These are phyloP conservation scores for Paradoxurus hermaphroditus DNA, from an alignment of 2,113 vertebrate genomes.

Conservation along the genomic window DNA sequence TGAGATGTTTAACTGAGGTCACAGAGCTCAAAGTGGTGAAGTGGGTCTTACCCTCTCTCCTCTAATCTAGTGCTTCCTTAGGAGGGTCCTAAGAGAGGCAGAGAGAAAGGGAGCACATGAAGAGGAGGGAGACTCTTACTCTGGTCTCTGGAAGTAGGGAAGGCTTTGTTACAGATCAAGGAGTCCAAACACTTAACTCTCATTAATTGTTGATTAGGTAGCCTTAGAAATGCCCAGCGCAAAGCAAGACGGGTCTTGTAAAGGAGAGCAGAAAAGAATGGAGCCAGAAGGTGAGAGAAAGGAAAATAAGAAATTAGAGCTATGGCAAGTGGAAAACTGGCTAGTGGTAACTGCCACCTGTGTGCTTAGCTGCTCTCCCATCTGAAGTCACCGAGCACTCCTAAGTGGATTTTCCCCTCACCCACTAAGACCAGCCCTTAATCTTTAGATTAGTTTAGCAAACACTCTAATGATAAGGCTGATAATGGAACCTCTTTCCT, in stretches of 20 bases:
- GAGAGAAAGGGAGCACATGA: neutral
- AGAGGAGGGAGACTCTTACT: neutral
- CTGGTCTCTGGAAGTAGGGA: neutral
- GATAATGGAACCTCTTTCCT: neutral
- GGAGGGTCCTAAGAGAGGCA: neutral
- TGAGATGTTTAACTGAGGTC: neutral
- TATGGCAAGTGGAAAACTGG: neutral
- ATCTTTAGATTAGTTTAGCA: constrained; percentile 60
- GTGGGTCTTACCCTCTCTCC: neutral
- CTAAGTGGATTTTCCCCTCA: neutral
- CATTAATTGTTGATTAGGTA: neutral
- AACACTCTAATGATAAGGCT: constrained; percentile 40
- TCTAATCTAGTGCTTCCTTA: neutral
- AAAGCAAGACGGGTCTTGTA: neutral
- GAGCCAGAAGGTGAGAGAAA: neutral
- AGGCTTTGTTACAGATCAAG: neutral
- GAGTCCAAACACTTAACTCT: neutral
- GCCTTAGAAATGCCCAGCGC: neutral
- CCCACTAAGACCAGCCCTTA: neutral
- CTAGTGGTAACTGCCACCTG: neutral
- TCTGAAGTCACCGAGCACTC: neutral
- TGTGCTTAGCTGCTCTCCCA: neutral
- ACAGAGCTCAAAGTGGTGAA: neutral
- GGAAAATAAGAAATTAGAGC: neutral
- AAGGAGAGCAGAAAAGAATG: neutral